phyloP scores from a whole-genome alignment of 2,113 vertebrate genomes.

The Isurus oxyrinchus region DNA sequence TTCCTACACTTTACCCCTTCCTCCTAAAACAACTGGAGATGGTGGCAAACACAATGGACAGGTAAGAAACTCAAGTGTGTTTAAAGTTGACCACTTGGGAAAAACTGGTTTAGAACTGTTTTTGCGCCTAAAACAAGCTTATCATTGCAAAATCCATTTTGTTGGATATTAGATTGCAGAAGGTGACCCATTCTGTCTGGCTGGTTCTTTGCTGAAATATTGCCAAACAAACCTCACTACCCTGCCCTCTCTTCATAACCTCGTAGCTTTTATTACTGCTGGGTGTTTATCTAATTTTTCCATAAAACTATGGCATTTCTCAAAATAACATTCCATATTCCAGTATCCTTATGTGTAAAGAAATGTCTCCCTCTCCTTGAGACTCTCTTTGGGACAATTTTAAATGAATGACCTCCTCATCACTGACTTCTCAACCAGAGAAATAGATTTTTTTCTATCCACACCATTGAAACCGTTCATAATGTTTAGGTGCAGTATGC shows the following conservation, averaged over 20 bases:
- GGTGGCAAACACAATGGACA: conserved; percentile 69
- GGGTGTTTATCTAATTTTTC: neutral
- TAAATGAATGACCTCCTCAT: neutral
- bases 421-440: neutral
- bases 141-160: neutral
- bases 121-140: neutral
- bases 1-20: conserved; percentile 85
- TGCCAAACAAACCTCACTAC: neutral
- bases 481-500: neutral
- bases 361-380: neutral
- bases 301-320: neutral
- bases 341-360: neutral
- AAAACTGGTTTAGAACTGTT: neutral
- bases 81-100: neutral
- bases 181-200: neutral
- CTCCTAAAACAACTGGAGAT: conserved; percentile 79
- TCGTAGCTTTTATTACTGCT: neutral
- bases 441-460: neutral
- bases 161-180: neutral
- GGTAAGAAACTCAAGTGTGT: conserved; percentile 57
- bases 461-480: neutral
- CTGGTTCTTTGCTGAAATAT: neutral
- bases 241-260: neutral
- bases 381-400: neutral
- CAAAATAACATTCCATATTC: neutral